Base-by-base conservation (phyloP, 2,888 invertebrate species). In the Colletes collaris region DNA sequence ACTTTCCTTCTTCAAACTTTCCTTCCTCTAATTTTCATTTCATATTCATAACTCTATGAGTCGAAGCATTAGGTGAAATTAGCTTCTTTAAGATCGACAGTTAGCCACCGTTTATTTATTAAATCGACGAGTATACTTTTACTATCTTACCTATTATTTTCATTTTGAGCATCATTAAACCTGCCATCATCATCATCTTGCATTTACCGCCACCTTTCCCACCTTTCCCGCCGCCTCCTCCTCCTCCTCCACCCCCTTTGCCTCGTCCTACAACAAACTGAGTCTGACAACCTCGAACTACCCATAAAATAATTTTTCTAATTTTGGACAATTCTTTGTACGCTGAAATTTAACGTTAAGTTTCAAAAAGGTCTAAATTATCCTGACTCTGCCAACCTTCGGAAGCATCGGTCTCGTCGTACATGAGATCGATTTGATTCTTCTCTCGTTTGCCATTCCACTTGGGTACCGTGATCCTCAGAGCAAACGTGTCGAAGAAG, bases 171-270 rank as follows among this genome's bases (percentile, higher is more conserved):
- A 95, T 95, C 80, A 94, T 94, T 93, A 95, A 93, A 94, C 95
- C 94, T 8, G 94, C 94, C 94, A 95, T 95, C 95, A 95, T 95
- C 94, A 95, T 95, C 93, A 95, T 95, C 79, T 94, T 95, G 89
- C 94, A 95, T 89, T 94, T 94, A 2, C 83, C 82, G 1, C 83
- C 81, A 0, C 93, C 93, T 0, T 92, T 93, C 1, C 91, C 92
- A 0, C 88, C 88, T 40, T 83, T 80, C 0, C 94, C 94, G 1
- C 83, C 81, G 0, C 76, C 74, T 7, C 77, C 77, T 0, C 91
- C 92, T 0, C 93, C 93, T 2, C 90, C 92, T 1, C 93, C 93
- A 2, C 90, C 92, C 2, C 92, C 91, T 0, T 93, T 94, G 2
- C 91, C 91, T 68, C 93, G 88, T 40, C 92, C 93, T 93, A 69